phyloP scores from a whole-genome alignment of 2,797 vertebrate species.

The Premnoplex brunnescens region DNA sequence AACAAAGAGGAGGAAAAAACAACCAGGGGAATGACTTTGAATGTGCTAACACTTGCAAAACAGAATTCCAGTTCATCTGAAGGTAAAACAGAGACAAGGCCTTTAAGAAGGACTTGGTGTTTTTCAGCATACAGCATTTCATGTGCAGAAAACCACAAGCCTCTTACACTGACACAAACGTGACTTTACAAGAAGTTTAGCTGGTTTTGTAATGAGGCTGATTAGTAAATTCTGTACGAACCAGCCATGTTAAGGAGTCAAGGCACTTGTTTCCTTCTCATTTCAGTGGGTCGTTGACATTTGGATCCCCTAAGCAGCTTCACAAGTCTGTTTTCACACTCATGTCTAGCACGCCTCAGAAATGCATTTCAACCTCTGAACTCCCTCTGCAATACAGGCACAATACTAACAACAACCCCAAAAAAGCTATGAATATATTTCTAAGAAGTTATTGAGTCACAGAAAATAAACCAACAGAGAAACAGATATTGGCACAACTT shows the following conservation, averaged over 20 bases:
- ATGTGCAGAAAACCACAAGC: not conserved
- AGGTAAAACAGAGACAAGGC: constrained; percentile 7
- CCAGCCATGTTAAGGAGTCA: not conserved
- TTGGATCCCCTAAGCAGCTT: not conserved
- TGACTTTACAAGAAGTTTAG: not conserved
- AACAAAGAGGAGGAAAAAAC: not conserved
- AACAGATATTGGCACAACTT: not conserved
- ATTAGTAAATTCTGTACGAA: not conserved
- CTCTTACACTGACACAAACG: not conserved
- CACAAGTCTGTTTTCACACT: not conserved
- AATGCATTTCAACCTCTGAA: not conserved
- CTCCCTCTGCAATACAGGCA: not conserved
- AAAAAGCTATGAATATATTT: not conserved
- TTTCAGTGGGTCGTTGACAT: not conserved
- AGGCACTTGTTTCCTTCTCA: not conserved
- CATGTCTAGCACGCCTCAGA: not conserved
- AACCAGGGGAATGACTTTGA: not conserved
- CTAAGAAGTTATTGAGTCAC: not conserved
- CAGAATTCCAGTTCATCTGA: not conserved
- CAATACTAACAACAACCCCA: not conserved
- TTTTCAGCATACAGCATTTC: not conserved
- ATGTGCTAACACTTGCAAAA: not conserved
- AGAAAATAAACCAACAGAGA: not conserved
- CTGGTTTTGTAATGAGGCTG: not conserved
- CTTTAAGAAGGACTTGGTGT: not conserved